A percentile compares a stretch with the other conserved stretches of the same genome.
phyloP scores from a whole-genome alignment of 2,888 invertebrate genomes.

The Choreutis nemorana region DNA sequence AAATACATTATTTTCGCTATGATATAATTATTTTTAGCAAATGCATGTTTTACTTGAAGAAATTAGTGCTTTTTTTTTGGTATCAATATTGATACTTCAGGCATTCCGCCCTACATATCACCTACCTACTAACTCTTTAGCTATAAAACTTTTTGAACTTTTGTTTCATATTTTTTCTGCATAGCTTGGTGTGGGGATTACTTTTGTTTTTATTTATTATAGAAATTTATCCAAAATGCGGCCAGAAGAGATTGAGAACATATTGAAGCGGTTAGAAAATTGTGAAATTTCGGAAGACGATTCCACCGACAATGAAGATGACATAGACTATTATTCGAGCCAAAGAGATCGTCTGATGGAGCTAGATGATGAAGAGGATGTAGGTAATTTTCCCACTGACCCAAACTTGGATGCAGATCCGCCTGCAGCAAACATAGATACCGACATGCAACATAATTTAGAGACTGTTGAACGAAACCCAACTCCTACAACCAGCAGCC shows the following conservation, averaged over 20 bases:
- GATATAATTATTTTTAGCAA: too few relatives aligned
- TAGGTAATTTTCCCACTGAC: slow-evolving; percentile 18
- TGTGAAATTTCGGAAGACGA: slow-evolving; percentile 21
- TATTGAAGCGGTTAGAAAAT: slow-evolving; percentile 20
- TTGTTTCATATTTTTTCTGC: too few relatives aligned
- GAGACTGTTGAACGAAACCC: slow-evolving; percentile 20
- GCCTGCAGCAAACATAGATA: slow-evolving; percentile 15
- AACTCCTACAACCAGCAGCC: slow-evolving; percentile 17
- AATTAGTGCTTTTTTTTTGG: too few relatives aligned
- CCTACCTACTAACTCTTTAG: too few relatives aligned
- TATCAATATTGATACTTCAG: too few relatives aligned
- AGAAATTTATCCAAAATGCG: slow-evolving; percentile 18
- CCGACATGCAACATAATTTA: slow-evolving; percentile 19
- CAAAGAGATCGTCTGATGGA: slow-evolving; percentile 20
- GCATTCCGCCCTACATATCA: too few relatives aligned
- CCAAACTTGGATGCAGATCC: slow-evolving; percentile 16
- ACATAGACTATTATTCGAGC: slow-evolving; percentile 20
- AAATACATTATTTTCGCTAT: too few relatives aligned
- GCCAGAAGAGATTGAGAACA: slow-evolving; percentile 19
- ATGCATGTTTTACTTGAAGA: too few relatives aligned
- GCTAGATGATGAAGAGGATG: slow-evolving; percentile 19
- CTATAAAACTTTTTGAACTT: too few relatives aligned
- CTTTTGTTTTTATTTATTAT: too few relatives aligned
- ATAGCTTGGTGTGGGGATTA: too few relatives aligned
- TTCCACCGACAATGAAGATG: slow-evolving; percentile 19